phyloP scores from a whole-genome alignment of 2,888 invertebrate genomes.

The Nipponacmea schrenckii region DNA sequence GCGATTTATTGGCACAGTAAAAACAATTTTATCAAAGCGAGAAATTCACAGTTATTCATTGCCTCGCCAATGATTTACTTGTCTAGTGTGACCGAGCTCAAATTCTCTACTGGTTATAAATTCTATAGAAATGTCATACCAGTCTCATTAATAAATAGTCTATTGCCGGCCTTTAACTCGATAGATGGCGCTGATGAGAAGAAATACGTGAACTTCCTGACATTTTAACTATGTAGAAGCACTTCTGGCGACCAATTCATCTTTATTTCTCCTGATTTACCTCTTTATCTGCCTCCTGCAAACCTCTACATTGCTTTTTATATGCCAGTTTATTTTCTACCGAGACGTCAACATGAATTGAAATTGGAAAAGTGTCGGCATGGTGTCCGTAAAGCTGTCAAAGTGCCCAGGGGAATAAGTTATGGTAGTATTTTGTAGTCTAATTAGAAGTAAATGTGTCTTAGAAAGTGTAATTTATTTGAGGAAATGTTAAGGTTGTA shows the following conservation, averaged over 20 bases:
- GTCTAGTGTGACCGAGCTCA: conserved; percentile 5
- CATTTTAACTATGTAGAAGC: background rate
- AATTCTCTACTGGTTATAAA: background rate
- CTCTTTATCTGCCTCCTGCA: background rate
- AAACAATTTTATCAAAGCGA: too few species aligned
- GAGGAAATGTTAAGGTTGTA: too few species aligned
- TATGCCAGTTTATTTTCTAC: background rate
- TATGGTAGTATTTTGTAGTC: background rate
- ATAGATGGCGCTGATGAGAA: background rate
- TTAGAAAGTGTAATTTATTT: too few species aligned
- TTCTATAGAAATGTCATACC: background rate
- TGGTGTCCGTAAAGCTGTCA: background rate
- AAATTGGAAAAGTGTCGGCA: background rate
- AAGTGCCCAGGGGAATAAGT: background rate
- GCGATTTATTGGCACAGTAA: too few species aligned
- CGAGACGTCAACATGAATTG: conserved; percentile 2
- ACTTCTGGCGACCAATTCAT: background rate
- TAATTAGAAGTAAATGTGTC: background rate
- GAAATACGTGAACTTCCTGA: background rate
- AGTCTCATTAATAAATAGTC: background rate
- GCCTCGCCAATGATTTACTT: background rate
- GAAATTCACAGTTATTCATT: background rate
- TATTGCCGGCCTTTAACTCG: background rate
- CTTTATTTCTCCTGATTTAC: background rate
- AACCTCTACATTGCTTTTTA: background rate